These are phyloP conservation scores for Macquaria australasica DNA, from an alignment of 2,113 vertebrate genomes.

Conservation along the genomic window DNA sequence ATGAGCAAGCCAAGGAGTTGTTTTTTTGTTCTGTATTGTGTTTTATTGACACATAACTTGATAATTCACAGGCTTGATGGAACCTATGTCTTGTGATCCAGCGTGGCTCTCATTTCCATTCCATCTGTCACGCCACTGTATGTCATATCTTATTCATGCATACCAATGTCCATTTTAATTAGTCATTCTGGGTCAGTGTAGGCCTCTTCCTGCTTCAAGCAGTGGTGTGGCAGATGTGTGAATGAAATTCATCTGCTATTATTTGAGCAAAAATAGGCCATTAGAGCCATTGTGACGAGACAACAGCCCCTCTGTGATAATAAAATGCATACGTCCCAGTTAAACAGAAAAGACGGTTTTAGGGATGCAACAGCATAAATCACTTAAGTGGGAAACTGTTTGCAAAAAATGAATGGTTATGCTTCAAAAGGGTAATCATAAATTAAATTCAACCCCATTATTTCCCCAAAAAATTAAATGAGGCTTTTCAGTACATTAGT, in stretches of 20 bases:
- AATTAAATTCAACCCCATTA: constrained; percentile 65
- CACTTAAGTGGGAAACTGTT: constrained; percentile 44
- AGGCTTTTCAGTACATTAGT: constrained; percentile 39
- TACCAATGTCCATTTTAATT: constrained; percentile 80
- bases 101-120: constrained; percentile 57
- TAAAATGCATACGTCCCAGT: constrained; percentile 57
- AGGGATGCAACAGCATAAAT: constrained; percentile 44
- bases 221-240: constrained; percentile 66
- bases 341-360: constrained; percentile 28
- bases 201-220: constrained; percentile 63
- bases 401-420: constrained; percentile 22
- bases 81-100: constrained; percentile 40
- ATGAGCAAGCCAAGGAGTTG: neutral
- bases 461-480: constrained; percentile 53
- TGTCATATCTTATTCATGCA: constrained; percentile 73
- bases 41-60: constrained; percentile 22
- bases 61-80: constrained; percentile 19
- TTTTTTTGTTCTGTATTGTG: neutral
- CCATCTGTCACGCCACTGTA: constrained; percentile 63
- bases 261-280: constrained; percentile 77
- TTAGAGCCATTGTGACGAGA: constrained; percentile 61
- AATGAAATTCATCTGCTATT: constrained; percentile 64
- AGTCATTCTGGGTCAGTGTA: constrained; percentile 72
- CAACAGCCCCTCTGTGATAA: constrained; percentile 58
- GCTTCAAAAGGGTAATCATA: constrained; percentile 57